phyloP scores from a whole-genome alignment of 2,113 vertebrate genomes.

The Xyrauchen texanus region DNA sequence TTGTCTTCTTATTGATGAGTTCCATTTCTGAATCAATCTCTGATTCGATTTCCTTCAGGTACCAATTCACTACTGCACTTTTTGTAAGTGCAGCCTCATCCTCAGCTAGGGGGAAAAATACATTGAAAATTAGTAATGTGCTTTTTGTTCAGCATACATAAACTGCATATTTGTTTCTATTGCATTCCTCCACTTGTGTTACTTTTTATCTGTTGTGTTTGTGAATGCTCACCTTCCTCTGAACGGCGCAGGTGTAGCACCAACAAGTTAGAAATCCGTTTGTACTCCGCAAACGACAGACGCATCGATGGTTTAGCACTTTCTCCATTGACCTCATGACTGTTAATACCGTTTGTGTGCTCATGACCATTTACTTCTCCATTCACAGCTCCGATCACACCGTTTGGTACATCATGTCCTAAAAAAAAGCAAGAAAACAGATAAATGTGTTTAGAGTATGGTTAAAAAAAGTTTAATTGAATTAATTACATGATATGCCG shows the following conservation, averaged over 20 bases:
- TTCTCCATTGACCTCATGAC: slow-evolving; percentile 68
- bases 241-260: slow-evolving; percentile 89
- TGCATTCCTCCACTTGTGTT: not conserved
- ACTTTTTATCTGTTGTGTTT: not conserved
- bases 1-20: slow-evolving; percentile 88
- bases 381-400: slow-evolving; percentile 75
- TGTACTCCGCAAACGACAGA: slow-evolving; percentile 90
- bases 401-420: slow-evolving; percentile 79
- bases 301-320: slow-evolving; percentile 81
- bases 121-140: not conserved
- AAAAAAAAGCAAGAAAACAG: not conserved
- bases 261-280: slow-evolving; percentile 90
- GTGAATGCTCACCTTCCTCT: slow-evolving; percentile 82
- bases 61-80: slow-evolving; percentile 94
- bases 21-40: slow-evolving; percentile 97
- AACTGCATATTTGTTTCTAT: not conserved
- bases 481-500: too few species aligned
- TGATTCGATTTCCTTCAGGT: slow-evolving; percentile 94
- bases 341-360: slow-evolving; percentile 68
- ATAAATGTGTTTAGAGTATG: not conserved
- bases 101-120: slow-evolving; percentile 75
- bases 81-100: slow-evolving; percentile 88
- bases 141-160: not conserved
- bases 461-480: too few species aligned
- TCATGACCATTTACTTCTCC: slow-evolving; percentile 63